These are phyloP conservation scores for Lordiphosa clarofinis DNA, from an alignment of 1,140 invertebrate species.

Conservation along the genomic window DNA sequence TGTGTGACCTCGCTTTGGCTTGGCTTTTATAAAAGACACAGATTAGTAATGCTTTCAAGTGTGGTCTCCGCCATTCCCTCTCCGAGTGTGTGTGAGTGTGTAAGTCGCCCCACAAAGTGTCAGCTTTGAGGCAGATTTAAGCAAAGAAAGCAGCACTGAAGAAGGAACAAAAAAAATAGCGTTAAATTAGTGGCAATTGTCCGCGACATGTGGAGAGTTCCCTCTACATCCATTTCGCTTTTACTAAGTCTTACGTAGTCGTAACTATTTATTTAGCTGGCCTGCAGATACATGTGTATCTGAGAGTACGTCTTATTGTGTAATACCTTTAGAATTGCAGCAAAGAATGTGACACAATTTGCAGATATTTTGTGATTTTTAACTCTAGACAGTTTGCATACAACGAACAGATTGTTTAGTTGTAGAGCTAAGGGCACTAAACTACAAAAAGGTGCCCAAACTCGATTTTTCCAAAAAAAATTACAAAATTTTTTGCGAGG, in stretches of 20 bases:
- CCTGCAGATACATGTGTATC: constrained; percentile 34
- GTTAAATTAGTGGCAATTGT: constrained; percentile 77
- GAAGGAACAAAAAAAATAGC: constrained; percentile 46
- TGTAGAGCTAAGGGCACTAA: too few species aligned
- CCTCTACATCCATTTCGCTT: not conserved
- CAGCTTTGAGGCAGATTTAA: constrained; percentile 73
- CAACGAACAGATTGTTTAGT: too few species aligned
- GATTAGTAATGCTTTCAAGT: constrained; percentile 72
- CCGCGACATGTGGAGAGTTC: constrained; percentile 62
- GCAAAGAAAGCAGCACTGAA: constrained; percentile 54
- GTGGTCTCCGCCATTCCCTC: constrained; percentile 25
- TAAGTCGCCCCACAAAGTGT: constrained; percentile 71
- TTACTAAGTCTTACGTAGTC: constrained; percentile 26
- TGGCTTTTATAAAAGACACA: constrained; percentile 69
- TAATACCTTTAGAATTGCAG: too few species aligned
- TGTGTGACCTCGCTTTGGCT: constrained; percentile 61
- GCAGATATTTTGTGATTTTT: too few species aligned
- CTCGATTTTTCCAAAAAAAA: too few species aligned
- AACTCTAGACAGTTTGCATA: too few species aligned
- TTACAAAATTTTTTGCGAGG: too few species aligned
- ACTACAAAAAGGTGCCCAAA: too few species aligned
- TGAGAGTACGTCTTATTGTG: not conserved
- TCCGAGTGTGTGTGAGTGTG: constrained; percentile 59
- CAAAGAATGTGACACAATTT: too few species aligned
- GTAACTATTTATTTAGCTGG: constrained; percentile 70